These are phyloP conservation scores for Hemaris fuciformis DNA, from an alignment of 2,888 invertebrate genomes.

Conservation along the genomic window DNA sequence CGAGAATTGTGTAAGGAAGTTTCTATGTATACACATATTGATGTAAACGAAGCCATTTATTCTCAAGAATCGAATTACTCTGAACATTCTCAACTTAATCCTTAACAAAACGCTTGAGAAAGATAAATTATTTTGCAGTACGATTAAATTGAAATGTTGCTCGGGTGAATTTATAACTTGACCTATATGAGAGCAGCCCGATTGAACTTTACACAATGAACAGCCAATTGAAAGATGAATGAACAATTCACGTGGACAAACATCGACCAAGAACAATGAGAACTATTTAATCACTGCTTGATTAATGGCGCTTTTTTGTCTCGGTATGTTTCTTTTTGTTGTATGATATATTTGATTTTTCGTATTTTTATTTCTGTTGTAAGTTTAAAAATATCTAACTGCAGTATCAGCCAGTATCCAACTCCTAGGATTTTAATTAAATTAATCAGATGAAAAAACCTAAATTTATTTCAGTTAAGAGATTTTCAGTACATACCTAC, in stretches of 20 bases:
- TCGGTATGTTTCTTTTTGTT: background rate
- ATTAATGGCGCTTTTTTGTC: background rate
- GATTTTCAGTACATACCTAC: too few species aligned
- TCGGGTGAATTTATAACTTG: background rate
- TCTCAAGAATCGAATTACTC: background rate
- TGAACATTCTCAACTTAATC: background rate
- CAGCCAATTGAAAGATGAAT: conserved; percentile 22
- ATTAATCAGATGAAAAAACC: too few species aligned
- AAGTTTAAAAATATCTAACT: background rate
- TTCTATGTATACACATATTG: too few species aligned
- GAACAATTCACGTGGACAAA: conserved; percentile 1
- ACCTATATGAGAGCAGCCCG: conserved; percentile 1
- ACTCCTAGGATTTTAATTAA: too few species aligned
- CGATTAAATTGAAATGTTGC: background rate
- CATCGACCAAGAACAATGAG: conserved; percentile 22
- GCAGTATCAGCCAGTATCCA: too few species aligned
- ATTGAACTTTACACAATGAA: conserved; percentile 21
- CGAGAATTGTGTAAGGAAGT: too few species aligned
- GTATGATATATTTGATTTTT: background rate
- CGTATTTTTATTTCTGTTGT: background rate
- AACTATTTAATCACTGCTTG: background rate
- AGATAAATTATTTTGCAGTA: background rate
- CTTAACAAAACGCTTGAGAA: background rate
- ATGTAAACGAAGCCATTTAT: too few species aligned
- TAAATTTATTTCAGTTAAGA: too few species aligned